Percentiles rank a stretch among this genome's conserved stretches.
Evolutionary conservation across 2,113 vertebrate species (phyloP).

Genomic region (Artemisiospiza belli): DNA sequence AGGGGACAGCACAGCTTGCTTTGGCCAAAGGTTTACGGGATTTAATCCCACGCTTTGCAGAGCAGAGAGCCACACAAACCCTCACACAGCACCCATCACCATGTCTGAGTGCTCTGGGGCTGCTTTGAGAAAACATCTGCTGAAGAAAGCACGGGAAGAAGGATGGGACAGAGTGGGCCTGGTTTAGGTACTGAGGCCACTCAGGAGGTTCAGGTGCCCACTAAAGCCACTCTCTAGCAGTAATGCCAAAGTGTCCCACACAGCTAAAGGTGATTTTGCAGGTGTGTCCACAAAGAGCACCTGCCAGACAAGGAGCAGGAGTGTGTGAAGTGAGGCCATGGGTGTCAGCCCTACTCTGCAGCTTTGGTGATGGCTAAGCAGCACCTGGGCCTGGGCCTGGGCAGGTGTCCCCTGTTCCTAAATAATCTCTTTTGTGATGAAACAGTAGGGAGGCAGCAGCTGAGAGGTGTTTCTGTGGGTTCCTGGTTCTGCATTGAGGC

Average conservation of each 20-base stretch:
- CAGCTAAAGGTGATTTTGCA: background rate
- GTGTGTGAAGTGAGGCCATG: background rate
- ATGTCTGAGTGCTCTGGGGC: background rate
- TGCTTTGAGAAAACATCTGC: background rate
- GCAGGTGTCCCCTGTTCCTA: background rate
- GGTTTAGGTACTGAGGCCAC: background rate
- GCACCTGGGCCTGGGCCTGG: background rate
- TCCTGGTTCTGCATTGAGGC: rapidly evolving
- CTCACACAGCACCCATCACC: background rate
- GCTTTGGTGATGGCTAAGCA: background rate
- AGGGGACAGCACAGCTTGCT: background rate
- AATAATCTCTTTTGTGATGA: background rate
- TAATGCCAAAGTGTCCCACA: background rate
- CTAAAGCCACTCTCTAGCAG: background rate
- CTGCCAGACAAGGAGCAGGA: background rate
- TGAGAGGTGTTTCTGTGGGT: background rate
- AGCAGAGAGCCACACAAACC: background rate
- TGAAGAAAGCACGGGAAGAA: background rate
- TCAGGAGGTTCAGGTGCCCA: background rate
- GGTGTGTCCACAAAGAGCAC: background rate
- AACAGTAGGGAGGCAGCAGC: background rate
- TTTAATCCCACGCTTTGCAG: background rate
- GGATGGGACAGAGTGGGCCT: background rate
- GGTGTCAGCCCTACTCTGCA: background rate
- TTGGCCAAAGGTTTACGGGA: background rate